phyloP scores from a whole-genome alignment of 2,888 invertebrate genomes.

The Mechanitis messenoides region DNA sequence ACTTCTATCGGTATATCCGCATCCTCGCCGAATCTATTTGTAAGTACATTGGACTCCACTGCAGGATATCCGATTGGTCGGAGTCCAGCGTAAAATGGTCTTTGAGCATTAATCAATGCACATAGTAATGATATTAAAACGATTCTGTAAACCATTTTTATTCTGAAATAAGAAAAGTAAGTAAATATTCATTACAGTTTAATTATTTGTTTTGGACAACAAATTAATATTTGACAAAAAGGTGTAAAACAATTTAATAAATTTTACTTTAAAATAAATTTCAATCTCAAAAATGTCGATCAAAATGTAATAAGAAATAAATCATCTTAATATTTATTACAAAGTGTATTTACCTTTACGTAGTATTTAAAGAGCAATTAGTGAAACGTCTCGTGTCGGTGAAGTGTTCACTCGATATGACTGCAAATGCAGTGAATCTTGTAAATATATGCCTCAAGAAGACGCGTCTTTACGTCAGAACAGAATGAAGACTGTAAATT shows the following conservation, averaged over 20 bases:
- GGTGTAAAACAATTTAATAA: too few relatives aligned
- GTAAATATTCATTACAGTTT: neutral
- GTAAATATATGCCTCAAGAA: constrained; percentile 18
- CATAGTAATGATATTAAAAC: constrained; percentile 10
- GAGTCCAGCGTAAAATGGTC: constrained; percentile 80
- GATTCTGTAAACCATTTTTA: constrained; percentile 9
- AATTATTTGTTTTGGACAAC: too few relatives aligned
- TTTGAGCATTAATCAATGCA: constrained; percentile 50
- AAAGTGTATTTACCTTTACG: too few relatives aligned
- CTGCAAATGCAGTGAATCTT: constrained; percentile 15
- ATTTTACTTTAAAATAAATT: too few relatives aligned
- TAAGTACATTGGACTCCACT: constrained; percentile 44
- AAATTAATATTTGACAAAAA: too few relatives aligned
- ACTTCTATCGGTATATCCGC: constrained; percentile 74
- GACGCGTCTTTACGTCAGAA: constrained; percentile 6
- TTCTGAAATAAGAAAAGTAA: too few relatives aligned
- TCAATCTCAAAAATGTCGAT: too few relatives aligned
- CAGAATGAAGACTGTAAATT: too few relatives aligned
- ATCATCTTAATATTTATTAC: too few relatives aligned
- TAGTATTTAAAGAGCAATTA: constrained; percentile 15
- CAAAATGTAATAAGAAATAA: too few relatives aligned
- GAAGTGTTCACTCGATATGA: constrained; percentile 27
- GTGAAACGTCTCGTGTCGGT: constrained; percentile 30
- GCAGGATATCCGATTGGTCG: constrained; percentile 77
- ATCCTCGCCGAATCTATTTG: constrained; percentile 58